Conservation (phyloP, 2,113 vertebrate genomes). For the Hiodon alosoides region DNA sequence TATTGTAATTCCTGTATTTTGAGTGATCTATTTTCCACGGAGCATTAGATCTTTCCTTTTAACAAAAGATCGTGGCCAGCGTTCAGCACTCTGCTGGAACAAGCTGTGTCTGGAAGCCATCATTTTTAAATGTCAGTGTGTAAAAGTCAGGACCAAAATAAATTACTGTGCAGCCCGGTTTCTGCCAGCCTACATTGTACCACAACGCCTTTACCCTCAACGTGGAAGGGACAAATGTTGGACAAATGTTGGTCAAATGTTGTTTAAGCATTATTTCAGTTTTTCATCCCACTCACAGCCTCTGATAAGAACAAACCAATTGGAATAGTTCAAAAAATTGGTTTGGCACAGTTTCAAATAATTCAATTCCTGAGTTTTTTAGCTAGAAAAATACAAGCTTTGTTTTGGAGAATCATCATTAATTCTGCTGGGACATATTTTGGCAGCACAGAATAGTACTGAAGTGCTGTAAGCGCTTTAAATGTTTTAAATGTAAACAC, state of each 20-base stretch:
- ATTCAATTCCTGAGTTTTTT: slow-evolving; percentile 32
- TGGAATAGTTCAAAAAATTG: slow-evolving; percentile 25
- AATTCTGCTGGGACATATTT: slow-evolving; percentile 27
- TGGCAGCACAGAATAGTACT: slow-evolving; percentile 27
- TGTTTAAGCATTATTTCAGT: slow-evolving; percentile 23
- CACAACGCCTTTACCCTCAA: slow-evolving; percentile 32
- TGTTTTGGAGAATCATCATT: slow-evolving; percentile 24
- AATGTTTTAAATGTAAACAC: slow-evolving; percentile 19
- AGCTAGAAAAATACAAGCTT: slow-evolving; percentile 23
- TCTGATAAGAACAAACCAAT: slow-evolving; percentile 21
- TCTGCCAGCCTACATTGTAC: slow-evolving; percentile 23
- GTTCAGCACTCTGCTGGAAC: slow-evolving; percentile 6
- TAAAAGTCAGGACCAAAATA: slow-evolving; percentile 36
- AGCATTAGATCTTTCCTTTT: slow-evolving; percentile 7
- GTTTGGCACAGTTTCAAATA: slow-evolving; percentile 17
- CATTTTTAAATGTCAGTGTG: slow-evolving; percentile 43
- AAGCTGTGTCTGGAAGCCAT: slow-evolving; percentile 34
- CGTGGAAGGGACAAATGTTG: slow-evolving; percentile 18
- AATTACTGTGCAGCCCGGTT: slow-evolving; percentile 33
- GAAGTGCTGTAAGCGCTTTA: slow-evolving; percentile 12
- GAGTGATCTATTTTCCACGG: background rate
- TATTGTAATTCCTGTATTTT: slow-evolving; percentile 43
- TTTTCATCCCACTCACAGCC: slow-evolving; percentile 1
- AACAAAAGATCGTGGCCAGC: slow-evolving; percentile 13
- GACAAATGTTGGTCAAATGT: slow-evolving; percentile 24